These are phyloP conservation scores for Callyntrura sp. DNA, from an alignment of 2,888 invertebrate genomes.

Conservation along the genomic window DNA sequence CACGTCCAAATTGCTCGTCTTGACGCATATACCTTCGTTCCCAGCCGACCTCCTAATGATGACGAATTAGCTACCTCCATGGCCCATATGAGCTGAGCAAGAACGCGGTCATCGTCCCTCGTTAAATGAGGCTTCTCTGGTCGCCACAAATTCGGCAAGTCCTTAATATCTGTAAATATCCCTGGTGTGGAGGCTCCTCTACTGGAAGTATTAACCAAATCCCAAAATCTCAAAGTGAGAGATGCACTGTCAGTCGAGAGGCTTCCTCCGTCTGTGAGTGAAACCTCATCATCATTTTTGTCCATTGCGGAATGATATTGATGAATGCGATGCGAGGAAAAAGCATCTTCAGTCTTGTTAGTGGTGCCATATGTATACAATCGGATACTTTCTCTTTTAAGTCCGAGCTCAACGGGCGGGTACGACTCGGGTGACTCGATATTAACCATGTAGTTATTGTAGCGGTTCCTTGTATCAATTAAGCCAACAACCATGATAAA, in stretches of 20 bases:
- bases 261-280: slow-evolving; percentile 25
- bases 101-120: slow-evolving; percentile 74
- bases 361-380: slow-evolving; percentile 10
- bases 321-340: slow-evolving; percentile 33
- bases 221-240: slow-evolving; percentile 74
- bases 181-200: slow-evolving; percentile 39
- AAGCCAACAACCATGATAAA: slow-evolving; percentile 70
- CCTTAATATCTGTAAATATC: slow-evolving; percentile 45
- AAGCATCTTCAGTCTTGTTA: slow-evolving; percentile 51
- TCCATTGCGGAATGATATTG: slow-evolving; percentile 43
- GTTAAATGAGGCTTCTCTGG: slow-evolving; percentile 47
- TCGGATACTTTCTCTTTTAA: not conserved
- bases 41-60: not conserved
- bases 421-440: slow-evolving; percentile 51
- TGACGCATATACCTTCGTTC: slow-evolving; percentile 16
- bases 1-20: not conserved
- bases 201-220: slow-evolving; percentile 59
- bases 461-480: slow-evolving; percentile 66
- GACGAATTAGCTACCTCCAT: slow-evolving; percentile 76
- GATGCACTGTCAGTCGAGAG: slow-evolving; percentile 47
- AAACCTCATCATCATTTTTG: slow-evolving; percentile 40
- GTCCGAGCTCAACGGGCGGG: slow-evolving; percentile 17
- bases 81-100: slow-evolving; percentile 80
- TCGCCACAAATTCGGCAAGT: slow-evolving; percentile 74
- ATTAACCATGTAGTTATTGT: slow-evolving; percentile 55